A percentile compares a stretch with the other conserved stretches of the same genome.
Evolutionary conservation across 2,797 vertebrate genomes (phyloP).

Genomic region (Gila robusta): DNA sequence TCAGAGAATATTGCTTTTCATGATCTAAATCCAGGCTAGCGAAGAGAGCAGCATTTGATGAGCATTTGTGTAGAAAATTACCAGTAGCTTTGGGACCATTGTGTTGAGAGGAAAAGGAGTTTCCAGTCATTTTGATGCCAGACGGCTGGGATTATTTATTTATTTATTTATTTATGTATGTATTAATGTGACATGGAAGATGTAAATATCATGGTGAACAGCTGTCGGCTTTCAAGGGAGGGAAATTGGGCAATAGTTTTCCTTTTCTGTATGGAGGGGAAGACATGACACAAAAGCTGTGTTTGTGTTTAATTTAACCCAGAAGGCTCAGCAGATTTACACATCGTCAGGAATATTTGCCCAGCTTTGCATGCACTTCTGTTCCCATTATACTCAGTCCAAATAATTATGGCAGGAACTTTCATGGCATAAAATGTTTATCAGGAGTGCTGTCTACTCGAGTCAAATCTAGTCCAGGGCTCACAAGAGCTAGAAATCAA

Average conservation of each 20-base stretch:
- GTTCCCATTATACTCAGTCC: not conserved
- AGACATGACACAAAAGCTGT: slow-evolving; percentile 12
- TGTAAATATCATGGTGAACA: slow-evolving; percentile 34
- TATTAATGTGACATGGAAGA: not conserved
- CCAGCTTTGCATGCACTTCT: slow-evolving; percentile 33
- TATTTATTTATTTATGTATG: slow-evolving; percentile 20
- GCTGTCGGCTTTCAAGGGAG: slow-evolving; percentile 13
- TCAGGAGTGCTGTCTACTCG: not conserved
- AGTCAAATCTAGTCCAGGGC: slow-evolving; percentile 1
- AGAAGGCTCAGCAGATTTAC: slow-evolving; percentile 19
- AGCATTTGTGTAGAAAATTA: slow-evolving; percentile 8
- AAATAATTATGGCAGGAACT: not conserved
- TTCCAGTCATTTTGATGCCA: slow-evolving; percentile 30
- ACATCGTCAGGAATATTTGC: slow-evolving; percentile 20
- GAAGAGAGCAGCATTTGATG: slow-evolving; percentile 20
- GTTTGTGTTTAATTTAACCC: slow-evolving; percentile 40
- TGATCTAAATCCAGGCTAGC: slow-evolving; percentile 39
- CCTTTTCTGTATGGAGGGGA: not conserved
- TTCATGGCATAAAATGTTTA: slow-evolving; percentile 25
- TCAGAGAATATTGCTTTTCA: slow-evolving; percentile 39
- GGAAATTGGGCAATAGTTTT: not conserved
- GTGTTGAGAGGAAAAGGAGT: slow-evolving; percentile 17
- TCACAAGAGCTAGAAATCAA: slow-evolving; percentile 6
- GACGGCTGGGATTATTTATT: not conserved
- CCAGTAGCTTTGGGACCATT: slow-evolving; percentile 26